phyloP scores from a whole-genome alignment of 2,113 vertebrate genomes.

The Chaenogobius annularis region DNA sequence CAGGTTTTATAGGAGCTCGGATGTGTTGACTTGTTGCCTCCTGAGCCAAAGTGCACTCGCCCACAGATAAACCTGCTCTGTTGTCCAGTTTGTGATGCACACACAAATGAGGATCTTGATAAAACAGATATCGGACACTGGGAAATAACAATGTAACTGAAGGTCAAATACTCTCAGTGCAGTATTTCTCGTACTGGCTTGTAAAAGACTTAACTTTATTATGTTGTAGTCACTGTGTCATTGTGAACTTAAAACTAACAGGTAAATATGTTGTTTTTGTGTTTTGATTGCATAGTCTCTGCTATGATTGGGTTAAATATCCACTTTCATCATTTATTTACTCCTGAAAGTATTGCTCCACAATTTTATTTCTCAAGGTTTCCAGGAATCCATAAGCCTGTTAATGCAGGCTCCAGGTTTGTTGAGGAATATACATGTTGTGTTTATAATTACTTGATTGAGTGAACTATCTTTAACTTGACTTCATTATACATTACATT shows the following conservation, averaged over 20 bases:
- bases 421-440: no score
- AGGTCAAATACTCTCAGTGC: background rate
- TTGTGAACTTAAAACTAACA: no score
- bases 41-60: conserved; percentile 76
- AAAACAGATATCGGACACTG: conserved; percentile 11
- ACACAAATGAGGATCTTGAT: conserved; percentile 30
- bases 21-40: conserved; percentile 69
- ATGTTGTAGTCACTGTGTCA: background rate
- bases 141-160: background rate
- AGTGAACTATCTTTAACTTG: no score
- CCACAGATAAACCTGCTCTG: conserved; percentile 65
- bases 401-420: no score
- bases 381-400: no score
- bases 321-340: no score
- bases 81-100: conserved; percentile 18
- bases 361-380: no score
- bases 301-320: no score
- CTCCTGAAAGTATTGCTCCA: no score
- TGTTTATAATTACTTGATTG: background rate
- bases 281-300: no score
- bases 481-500: no score
- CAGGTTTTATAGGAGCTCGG: conserved; percentile 69
- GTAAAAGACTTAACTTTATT: background rate
- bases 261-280: no score
- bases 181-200: background rate